Conservation (phyloP, 2,888 invertebrate species). For the Melikaiella ostensackeni region DNA sequence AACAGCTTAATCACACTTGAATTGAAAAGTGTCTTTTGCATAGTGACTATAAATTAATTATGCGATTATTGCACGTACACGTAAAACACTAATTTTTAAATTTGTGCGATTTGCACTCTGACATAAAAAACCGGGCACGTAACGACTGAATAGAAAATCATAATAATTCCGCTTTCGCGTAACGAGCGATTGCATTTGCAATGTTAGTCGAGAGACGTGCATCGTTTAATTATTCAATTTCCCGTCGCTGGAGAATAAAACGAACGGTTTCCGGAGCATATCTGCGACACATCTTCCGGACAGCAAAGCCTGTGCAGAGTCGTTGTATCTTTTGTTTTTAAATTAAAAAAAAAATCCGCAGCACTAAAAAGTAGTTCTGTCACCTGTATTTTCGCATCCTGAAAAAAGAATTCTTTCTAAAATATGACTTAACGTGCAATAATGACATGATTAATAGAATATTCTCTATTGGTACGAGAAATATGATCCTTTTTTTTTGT, state of each 20-base stretch:
- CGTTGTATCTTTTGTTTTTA: background rate
- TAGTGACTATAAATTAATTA: background rate
- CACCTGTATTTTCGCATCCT: too few species aligned
- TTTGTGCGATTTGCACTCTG: slow-evolving; percentile 7
- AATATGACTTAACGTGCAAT: too few species aligned
- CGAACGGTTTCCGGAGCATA: background rate
- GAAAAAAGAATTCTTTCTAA: too few species aligned
- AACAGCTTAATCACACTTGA: background rate
- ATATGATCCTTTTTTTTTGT: too few species aligned
- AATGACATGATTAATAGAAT: too few species aligned
- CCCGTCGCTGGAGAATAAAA: slow-evolving; percentile 4
- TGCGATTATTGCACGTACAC: background rate
- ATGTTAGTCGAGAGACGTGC: slow-evolving; percentile 9
- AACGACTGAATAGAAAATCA: slow-evolving; percentile 32
- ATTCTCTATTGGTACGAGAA: too few species aligned
- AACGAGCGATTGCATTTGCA: slow-evolving; percentile 31
- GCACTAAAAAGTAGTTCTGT: too few species aligned
- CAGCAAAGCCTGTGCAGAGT: background rate
- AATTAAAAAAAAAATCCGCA: background rate
- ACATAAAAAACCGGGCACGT: slow-evolving; percentile 12
- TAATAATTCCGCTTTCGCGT: slow-evolving; percentile 19
- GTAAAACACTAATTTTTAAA: slow-evolving; percentile 27
- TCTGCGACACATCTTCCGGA: background rate
- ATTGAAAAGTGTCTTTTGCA: background rate
- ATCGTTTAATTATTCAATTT: slow-evolving; percentile 30